Evolutionary conservation across 2,113 vertebrate species (phyloP), one percentile per base, ranked within the genome.

Genomic region (Athene noctua): DNA sequence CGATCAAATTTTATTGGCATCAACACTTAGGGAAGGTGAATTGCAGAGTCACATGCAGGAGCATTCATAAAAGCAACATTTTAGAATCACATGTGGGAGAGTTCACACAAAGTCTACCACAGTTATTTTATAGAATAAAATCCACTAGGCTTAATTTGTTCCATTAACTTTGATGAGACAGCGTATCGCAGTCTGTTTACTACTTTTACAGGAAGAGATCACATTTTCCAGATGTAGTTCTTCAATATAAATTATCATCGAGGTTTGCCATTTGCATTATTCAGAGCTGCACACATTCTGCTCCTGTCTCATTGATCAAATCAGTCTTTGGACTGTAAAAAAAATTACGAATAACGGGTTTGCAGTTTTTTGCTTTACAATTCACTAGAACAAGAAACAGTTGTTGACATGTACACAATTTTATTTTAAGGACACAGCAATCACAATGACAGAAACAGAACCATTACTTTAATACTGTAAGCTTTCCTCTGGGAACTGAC

Each of bases 371-470:
- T 93, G 87, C 90, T 89, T 83, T 92, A 90, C 90, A 92, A 86
- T 88, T 84, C 92, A 93, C 85, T 92, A 71, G 97, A 97, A 97
- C 96, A 88, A 95, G 92, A 97, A 96, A 86, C 79, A 91, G 82
- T 68, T 93, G 67, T 95, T 98, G 91, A 97, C 94, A 87, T 62
- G 84, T 97, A 96, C 94, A 94, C 94, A 94, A 72, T 78, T 98
- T 98, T 98, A 98, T 98, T 98, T 98, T 97, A 97, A 97, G 96
- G 92, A 98, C 95, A 98, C 95, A n/a, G 95, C 72, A 98, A 96
- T 96, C 97, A 98, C 98, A 96, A 94, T n/a, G 82, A 98, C 97
- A 94, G 26, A 71, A 97, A 93, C 87, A 75, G 85, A 97, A 92
- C 88, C 73, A 95, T 97, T 92, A 95, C 73, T 92, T 96, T 92